Evolutionary conservation across 2,797 vertebrate genomes (phyloP), one percentile per base, ranked within the genome.

Genomic region (Sciurus carolinensis): DNA sequence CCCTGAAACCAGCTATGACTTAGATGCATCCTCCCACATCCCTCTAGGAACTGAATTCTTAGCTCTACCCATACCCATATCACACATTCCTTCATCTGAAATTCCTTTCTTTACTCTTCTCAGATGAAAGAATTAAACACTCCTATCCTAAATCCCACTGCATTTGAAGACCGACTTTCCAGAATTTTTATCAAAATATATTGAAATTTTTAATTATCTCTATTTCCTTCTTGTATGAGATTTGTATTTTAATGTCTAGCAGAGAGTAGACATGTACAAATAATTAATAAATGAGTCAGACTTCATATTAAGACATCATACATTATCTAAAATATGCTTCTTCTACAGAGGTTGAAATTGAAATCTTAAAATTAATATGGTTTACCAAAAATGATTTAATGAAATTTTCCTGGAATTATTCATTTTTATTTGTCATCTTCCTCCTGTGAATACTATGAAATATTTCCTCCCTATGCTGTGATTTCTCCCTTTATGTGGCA

Each of bases 311-410:
- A 71, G 15, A 69, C 10, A 76, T 76, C 33, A 72, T 36, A 87
- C 62, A 96, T 67, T 50, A 91, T n/a, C 12, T 1, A 57, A 64
- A 59, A 73, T 33, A 47, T 57, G 30, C 7, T 73, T 36, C 54
- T 75, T 95, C 44, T 47, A 59, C 30, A 85, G 39, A 91, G n/a
- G 26, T 73, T 77, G n/a, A 95, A 91, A 69, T 18, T 75, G 1
- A 85, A 82, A n/a, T 42, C 50, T 69, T 62, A 64, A 47, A 69
- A 84, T 88, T 39, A 52, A 72, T 44, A 64, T 77, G 4, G 1
- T 72, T 81, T 94, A 91, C 59, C 44, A 89, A 90, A 97, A 73
- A 18, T 79, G 11, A 66, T 50, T 14, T 94, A 69, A 87, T 47
- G 14, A 89, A 67, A 3, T 47, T 90, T 88, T 72, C 30, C 66